Percentiles rank a stretch among this genome's conserved stretches.
These are phyloP conservation scores for Chelonus insularis DNA, from an alignment of 1,140 invertebrate species.

Conservation along the genomic window DNA sequence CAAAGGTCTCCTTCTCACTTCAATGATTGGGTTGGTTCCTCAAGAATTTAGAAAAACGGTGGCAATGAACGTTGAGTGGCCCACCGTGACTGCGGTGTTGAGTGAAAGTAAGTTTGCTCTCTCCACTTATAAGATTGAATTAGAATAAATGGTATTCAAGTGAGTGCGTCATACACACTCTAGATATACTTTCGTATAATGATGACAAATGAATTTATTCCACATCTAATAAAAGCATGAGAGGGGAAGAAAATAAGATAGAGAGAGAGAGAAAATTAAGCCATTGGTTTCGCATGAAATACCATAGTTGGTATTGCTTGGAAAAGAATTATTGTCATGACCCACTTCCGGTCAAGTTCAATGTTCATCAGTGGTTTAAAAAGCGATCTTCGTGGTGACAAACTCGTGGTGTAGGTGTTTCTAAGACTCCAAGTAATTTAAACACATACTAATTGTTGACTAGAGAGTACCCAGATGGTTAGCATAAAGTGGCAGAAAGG, in stretches of 20 bases:
- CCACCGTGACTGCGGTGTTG: background rate
- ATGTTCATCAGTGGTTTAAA: slow-evolving; percentile 46
- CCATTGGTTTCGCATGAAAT: slow-evolving; percentile 17
- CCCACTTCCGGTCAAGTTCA: slow-evolving; percentile 56
- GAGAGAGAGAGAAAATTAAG: slow-evolving; percentile 4
- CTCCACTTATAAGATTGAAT: background rate
- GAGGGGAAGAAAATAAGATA: background rate
- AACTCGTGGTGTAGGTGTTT: background rate
- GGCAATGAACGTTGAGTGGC: background rate
- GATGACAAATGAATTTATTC: background rate
- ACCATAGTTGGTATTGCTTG: slow-evolving; percentile 23
- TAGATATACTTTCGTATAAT: no score
- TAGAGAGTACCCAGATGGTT: no score
- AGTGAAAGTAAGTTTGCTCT: slow-evolving; percentile 4
- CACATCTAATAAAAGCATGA: background rate
- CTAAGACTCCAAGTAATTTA: no score
- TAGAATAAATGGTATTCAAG: no score
- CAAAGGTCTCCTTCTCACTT: no score
- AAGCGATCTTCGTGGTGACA: slow-evolving; percentile 22
- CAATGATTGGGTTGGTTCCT: no score
- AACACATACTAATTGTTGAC: no score
- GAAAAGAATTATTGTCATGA: slow-evolving; percentile 44
- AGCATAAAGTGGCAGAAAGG: no score
- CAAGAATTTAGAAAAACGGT: no score
- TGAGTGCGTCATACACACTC: no score